Base-by-base conservation (phyloP, 2,113 vertebrate genomes). In the Limanda limanda region DNA sequence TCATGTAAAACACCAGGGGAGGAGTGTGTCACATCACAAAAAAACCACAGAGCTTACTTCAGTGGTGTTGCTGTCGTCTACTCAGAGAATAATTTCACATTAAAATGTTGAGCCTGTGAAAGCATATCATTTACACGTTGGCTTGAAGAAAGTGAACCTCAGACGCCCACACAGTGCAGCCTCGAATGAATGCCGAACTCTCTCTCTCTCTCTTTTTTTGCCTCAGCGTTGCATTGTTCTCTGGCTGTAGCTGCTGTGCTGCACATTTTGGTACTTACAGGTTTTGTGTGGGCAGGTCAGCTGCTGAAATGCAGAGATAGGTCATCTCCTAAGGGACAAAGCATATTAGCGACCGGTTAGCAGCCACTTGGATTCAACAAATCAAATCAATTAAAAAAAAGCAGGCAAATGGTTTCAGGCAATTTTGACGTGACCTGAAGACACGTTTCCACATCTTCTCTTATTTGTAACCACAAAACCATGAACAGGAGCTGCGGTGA, bases 231-330 rank as follows among this genome's bases (percentile, higher is more conserved):
- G 61, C 67, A 74, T 82, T 82, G 61, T 67, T 84, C 52, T 76
- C 51, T 23, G 14, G 56, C 37, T 23, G 60, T n/a, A n/a, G 60
- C 40, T n/a, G 66, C 61, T 64, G 57, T 63, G 61, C 64, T 76
- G 74, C 47, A 48, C 65, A 63, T 68, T 72, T 71, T 69, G 58
- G 25, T 92, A 97, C 97, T 98, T 93, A 98, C 97, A 98, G 93
- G 89, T 98, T 96, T 92, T 98, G 96, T 8, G 96, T 96, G 65
- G 97, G 96, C 52, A 97, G 95, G 93, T 98, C 97, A 37, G 97
- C 95, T 69, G 97, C 97, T 73, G 95, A 95, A 91, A 99, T 98
- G 88, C 97, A 98, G 54, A 98, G 95, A 91, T 98, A 98, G 89
- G 97, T 98, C 95, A 99, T 93, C 90, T 97, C 97, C 97, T 98